Evolutionary conservation across 2,888 invertebrate genomes (phyloP), one percentile per base, ranked within the genome.

Genomic region (Blomia tropicalis): DNA sequence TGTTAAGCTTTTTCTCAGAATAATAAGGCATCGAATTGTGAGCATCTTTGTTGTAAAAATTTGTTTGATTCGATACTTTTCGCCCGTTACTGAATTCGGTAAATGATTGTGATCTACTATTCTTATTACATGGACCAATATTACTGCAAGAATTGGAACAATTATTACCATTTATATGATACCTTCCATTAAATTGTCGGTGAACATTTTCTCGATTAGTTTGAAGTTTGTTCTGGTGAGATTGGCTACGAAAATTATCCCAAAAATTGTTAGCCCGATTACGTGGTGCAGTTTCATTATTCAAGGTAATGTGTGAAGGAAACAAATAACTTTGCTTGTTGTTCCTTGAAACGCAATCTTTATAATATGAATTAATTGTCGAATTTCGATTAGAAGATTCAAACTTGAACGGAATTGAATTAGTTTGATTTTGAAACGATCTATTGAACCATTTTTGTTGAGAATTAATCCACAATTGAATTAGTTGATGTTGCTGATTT

Each of bases 191-290:
- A 11, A 7, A 11, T 11, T 7, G 51, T 14, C 22, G 22, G 14
- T 7, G 22, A 47, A 47, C n/a, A 11, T 7, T 47, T 14, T 47
- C 51, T 7, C 51, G 51, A 47, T 47, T 47, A 47, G 68, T 64
- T 23, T 66, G 66, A 5, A 89, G 79, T 64, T 88, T 80, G 75
- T 89, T 89, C 77, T 89, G 89, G 60, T 88, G 82, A 41, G 89
- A 88, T 74, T 89, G 88, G 43, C 88, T 88, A 77, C 87, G 78
- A 74, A 90, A 89, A 76, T 90, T 89, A 73, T 90, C 89, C 87
- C 87, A 89, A 75, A 89, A 90, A 76, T 90, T 90, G 74, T 90
- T 90, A 62, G 88, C 87, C 67, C 89, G 78, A 74, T 86, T 87
- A 30, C 89, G 88, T 36, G 89, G 89, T 43, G 87, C 84, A 60